Evolutionary conservation across 2,797 vertebrate species (phyloP), one percentile per base, ranked within the genome.

Genomic region (Diplodus sargus): DNA sequence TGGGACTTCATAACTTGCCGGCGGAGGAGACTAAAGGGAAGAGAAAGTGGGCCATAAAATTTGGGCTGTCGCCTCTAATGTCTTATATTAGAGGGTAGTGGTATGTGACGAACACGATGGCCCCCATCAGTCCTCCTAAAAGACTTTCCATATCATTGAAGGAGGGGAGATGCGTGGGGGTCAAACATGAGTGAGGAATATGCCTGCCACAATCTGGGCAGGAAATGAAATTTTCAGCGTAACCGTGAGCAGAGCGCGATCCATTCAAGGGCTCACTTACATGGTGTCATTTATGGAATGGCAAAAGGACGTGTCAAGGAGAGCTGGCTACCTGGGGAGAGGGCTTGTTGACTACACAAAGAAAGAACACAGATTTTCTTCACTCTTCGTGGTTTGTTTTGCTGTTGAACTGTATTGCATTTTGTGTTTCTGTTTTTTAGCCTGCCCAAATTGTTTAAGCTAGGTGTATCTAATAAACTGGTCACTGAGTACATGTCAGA

Each of bases 91-190:
- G 87, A 47, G 74, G 72, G 23, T 71, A 78, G 82, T 87, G 85
- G 89, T 83, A 85, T 83, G 91, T 89, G 88, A 90, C 71, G 76
- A 78, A 84, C 83, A 70, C 72, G 43, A 67, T n/a, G 85, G 78
- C 56, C 72, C 76, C 85, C 81, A 89, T 91, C 84, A 81, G 84
- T 83, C 71, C 65, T 72, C 13, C 48, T 64, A 20, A 70, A 60
- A 77, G 74, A 82, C 65, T 68, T 62, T 67, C 58, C 47, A 49
- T 59, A 16, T 39, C 22, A 2, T 17, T 58, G 66, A 61, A 7
- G 60, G 23, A n/a, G n/a, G 13, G 39, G 65, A 28, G 61, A 63
- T 23, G 0, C 3, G 43, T 6, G 18, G 57, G 61, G 76, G 69
- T 63, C 64, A 22, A 39, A 51, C 18, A 20, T 1, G n/a, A 20